These are phyloP conservation scores for Melanerpes formicivorus DNA, from an alignment of 2,113 vertebrate species.

Conservation along the genomic window DNA sequence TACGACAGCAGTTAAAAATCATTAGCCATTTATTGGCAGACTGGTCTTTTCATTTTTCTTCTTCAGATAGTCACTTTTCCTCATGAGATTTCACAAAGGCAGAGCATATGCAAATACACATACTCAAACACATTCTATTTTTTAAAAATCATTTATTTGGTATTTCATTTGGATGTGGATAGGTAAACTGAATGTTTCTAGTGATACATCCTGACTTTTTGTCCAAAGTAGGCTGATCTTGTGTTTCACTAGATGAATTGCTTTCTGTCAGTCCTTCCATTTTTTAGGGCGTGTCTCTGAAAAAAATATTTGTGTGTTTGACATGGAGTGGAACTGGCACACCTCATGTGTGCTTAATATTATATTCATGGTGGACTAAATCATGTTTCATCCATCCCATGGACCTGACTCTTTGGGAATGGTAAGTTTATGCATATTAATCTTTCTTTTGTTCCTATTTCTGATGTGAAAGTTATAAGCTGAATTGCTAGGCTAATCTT, in stretches of 20 bases:
- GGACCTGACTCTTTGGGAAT: background rate
- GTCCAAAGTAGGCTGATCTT: background rate
- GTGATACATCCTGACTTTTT: background rate
- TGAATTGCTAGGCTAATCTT: background rate
- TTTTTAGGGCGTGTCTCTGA: background rate
- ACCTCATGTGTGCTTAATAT: background rate
- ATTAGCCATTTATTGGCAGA: background rate
- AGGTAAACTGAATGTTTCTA: background rate
- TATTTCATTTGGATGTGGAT: background rate
- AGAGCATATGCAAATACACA: background rate
- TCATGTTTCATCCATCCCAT: background rate
- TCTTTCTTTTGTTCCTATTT: background rate
- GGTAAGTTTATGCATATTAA: background rate
- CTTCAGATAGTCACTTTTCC: background rate
- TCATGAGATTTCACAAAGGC: background rate
- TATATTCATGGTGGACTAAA: background rate
- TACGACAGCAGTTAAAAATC: background rate
- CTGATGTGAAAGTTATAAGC: background rate
- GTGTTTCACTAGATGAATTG: background rate
- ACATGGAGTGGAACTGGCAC: background rate
- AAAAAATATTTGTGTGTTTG: background rate
- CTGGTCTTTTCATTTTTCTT: background rate
- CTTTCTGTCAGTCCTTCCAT: background rate
- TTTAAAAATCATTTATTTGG: background rate
- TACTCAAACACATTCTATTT: background rate